These are phyloP conservation scores for Leptinotarsa lineolata DNA, from an alignment of 1,140 invertebrate genomes.

Conservation along the genomic window DNA sequence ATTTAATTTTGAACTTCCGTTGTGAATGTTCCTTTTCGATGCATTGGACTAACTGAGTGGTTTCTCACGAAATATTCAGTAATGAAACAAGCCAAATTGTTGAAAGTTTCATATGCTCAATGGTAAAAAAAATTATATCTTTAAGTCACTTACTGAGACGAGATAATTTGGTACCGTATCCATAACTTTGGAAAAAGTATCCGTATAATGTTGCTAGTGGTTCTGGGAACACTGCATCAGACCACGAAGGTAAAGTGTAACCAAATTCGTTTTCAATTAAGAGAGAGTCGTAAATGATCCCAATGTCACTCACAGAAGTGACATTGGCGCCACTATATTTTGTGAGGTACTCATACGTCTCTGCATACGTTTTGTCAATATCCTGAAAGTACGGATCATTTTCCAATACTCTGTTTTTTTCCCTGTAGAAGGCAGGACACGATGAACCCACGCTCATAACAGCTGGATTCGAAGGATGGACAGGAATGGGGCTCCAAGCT, in stretches of 20 bases:
- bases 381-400: background rate
- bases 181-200: background rate
- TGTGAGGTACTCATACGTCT: background rate
- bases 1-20: too few species aligned
- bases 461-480: background rate
- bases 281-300: background rate
- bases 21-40: too few species aligned
- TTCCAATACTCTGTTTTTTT: background rate
- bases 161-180: background rate
- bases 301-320: background rate
- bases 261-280: background rate
- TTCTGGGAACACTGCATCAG: background rate
- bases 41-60: too few species aligned
- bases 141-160: slow-evolving; percentile 6
- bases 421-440: background rate
- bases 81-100: too few species aligned
- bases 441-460: background rate
- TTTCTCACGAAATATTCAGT: too few species aligned
- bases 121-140: background rate
- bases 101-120: background rate
- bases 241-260: slow-evolving; percentile 2
- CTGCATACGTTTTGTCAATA: background rate
- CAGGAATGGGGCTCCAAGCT: background rate
- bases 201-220: background rate
- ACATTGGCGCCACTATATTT: slow-evolving; percentile 1